Evolutionary conservation across 2,888 invertebrate genomes (phyloP).

Genomic region (Apantesis nais): DNA sequence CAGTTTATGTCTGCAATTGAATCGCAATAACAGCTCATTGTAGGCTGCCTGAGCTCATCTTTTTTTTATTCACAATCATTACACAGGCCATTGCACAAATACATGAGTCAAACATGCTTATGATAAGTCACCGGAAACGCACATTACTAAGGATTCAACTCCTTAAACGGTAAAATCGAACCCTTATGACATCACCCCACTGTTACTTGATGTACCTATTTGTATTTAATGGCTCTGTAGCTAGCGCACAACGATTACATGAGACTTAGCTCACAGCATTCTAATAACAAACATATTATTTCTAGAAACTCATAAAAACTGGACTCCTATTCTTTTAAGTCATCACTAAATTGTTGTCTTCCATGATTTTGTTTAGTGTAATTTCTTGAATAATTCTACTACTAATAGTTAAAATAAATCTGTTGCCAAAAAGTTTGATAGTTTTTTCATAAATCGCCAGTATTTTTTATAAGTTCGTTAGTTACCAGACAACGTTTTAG

Average conservation of each 20-base stretch:
- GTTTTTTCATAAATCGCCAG: no score
- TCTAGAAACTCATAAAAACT: no score
- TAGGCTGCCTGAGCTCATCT: not conserved
- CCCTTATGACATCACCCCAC: conserved; percentile 48
- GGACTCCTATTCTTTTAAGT: not conserved
- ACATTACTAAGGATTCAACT: conserved; percentile 47
- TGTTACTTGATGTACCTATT: conserved; percentile 9
- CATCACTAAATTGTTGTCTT: not conserved
- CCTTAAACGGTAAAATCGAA: conserved; percentile 41
- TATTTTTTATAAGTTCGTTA: no score
- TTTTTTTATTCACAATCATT: conserved; percentile 15
- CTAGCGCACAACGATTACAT: not conserved
- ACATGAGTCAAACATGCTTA: conserved; percentile 44
- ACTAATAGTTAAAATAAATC: no score
- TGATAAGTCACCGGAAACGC: conserved; percentile 48
- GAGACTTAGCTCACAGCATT: not conserved
- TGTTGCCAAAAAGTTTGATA: no score
- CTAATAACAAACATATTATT: not conserved
- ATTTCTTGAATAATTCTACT: no score
- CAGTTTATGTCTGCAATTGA: no score
- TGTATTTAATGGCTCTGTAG: conserved; percentile 3
- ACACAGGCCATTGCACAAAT: conserved; percentile 29
- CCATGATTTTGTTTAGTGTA: no score
- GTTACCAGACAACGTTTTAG: no score
- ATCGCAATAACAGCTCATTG: no score